Percentiles rank a stretch among this genome's conserved stretches.
Evolutionary conservation across 2,888 invertebrate genomes (phyloP).

Genomic region (Meloe dianella): DNA sequence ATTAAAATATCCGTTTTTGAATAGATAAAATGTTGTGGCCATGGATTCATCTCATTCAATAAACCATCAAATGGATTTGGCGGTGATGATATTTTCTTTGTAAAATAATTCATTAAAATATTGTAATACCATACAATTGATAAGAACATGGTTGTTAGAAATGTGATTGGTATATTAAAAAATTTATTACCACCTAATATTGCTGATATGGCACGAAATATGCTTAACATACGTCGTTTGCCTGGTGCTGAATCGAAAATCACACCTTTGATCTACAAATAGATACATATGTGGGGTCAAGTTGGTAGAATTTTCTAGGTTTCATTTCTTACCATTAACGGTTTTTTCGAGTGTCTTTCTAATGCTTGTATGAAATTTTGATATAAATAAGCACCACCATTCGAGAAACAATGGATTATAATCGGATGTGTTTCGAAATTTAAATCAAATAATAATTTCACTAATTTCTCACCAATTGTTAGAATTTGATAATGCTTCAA

Average conservation of each 20-base stretch:
- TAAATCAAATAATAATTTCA: constrained; percentile 70
- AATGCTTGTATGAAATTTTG: constrained; percentile 70
- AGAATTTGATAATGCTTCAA: constrained; percentile 68
- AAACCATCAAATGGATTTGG: constrained; percentile 66
- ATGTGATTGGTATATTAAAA: constrained; percentile 65
- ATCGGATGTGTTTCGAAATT: constrained; percentile 74
- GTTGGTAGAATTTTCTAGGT: no score
- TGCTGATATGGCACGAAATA: constrained; percentile 68
- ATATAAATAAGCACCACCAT: constrained; percentile 77
- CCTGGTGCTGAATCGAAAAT: constrained; percentile 78
- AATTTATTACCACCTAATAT: constrained; percentile 66
- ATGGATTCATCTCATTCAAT: constrained; percentile 65
- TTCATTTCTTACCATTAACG: no score
- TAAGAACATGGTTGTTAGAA: constrained; percentile 64
- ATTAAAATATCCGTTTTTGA: constrained; percentile 74
- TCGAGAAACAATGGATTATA: constrained; percentile 77
- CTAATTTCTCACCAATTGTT: constrained; percentile 68
- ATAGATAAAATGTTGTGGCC: constrained; percentile 76
- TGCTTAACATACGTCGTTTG: constrained; percentile 63
- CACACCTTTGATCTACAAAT: constrained; percentile 65
- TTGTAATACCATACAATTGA: constrained; percentile 68
- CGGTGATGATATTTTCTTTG: constrained; percentile 57
- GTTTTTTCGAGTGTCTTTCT: constrained; percentile 61
- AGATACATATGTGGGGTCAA: no score
- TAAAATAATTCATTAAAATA: constrained; percentile 53